phyloP scores from a whole-genome alignment of 2,113 vertebrate genomes.

The Phyllostomus discolor region DNA sequence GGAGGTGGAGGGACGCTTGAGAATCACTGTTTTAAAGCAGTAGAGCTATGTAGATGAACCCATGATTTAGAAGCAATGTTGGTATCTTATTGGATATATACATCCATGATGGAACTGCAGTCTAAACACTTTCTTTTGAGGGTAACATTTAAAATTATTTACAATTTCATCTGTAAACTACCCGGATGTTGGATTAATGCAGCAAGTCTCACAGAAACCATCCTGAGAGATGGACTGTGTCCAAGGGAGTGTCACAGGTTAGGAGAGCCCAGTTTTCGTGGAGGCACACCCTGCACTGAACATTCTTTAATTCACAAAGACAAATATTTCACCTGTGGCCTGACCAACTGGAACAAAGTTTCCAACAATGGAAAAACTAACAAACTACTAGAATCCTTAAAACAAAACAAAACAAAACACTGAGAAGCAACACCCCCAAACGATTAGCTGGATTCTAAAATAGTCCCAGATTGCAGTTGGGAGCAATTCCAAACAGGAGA shows the following conservation, averaged over 20 bases:
- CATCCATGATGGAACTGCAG: neutral
- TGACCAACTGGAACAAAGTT: conserved; percentile 26
- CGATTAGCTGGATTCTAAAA: neutral
- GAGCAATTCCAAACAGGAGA: neutral
- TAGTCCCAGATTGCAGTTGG: neutral
- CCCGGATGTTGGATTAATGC: neutral
- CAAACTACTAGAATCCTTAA: neutral
- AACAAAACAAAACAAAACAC: neutral
- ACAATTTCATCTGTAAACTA: neutral
- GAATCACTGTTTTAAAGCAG: neutral
- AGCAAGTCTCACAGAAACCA: conserved; percentile 58
- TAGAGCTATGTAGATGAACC: neutral
- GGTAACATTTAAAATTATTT: neutral
- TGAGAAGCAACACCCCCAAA: neutral
- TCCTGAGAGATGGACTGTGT: conserved; percentile 45
- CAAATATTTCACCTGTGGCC: conserved; percentile 51
- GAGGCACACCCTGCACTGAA: conserved; percentile 53
- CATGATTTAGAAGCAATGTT: neutral
- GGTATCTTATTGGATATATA: neutral
- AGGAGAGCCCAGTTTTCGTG: conserved; percentile 39
- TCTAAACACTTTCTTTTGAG: neutral
- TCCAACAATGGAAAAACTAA: conserved; percentile 18
- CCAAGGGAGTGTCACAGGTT: conserved; percentile 36
- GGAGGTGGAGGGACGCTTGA: neutral
- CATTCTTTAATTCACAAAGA: conserved; percentile 53